phyloP scores from a whole-genome alignment of 2,113 vertebrate genomes.

The Anhinga anhinga region DNA sequence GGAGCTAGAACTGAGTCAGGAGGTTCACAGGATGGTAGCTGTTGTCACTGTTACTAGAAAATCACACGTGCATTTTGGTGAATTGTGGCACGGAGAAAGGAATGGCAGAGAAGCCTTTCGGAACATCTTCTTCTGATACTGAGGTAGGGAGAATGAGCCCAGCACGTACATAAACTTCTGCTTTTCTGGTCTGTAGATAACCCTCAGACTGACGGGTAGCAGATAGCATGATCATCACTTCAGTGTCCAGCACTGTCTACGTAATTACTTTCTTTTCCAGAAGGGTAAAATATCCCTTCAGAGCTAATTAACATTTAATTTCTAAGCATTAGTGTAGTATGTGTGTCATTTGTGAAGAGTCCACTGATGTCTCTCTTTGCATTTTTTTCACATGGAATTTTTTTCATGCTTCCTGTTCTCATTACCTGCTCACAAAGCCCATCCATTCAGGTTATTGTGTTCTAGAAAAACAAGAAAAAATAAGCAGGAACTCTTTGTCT shows the following conservation, averaged over 20 bases:
- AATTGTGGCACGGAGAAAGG: background rate
- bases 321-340: background rate
- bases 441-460: background rate
- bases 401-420: background rate
- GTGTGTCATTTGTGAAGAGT: background rate
- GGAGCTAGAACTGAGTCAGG: background rate
- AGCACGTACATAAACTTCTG: background rate
- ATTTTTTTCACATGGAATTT: background rate
- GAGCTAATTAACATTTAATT: background rate
- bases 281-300: background rate
- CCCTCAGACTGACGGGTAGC: background rate
- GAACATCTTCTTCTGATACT: background rate
- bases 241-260: background rate
- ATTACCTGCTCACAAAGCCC: background rate
- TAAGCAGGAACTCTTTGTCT: background rate
- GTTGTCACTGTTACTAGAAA: background rate
- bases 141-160: background rate
- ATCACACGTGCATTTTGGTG: rapidly evolving
- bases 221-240: rapidly evolving
- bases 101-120: background rate
- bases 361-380: background rate
- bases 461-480: background rate
- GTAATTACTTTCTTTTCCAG: background rate
- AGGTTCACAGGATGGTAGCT: background rate
- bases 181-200: background rate